Base-by-base conservation (phyloP, 1,140 invertebrate genomes). In the Dendrolimus punctatus region DNA sequence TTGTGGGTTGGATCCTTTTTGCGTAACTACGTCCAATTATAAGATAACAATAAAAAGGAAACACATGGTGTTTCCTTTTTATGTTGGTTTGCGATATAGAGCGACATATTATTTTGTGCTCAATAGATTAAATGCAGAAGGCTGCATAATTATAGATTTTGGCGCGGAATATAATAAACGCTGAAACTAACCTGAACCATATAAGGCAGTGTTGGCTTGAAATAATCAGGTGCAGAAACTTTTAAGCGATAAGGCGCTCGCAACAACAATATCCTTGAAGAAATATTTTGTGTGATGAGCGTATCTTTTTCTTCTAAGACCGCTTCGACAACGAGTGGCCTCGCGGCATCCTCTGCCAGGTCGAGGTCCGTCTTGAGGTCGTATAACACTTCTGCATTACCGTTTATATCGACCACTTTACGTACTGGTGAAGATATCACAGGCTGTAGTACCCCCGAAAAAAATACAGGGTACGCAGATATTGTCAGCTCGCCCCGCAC, bases 171-270 rank as follows among this genome's bases (percentile, higher is more conserved):
- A 23, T 23, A 23, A 23, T 23, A 23, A 23, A 23, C 23, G 23
- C 3, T 23, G 3, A 23, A 23, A 89, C 89, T 89, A 87, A 96
- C 93, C 79, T 93, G 93, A 51, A 94, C 92, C 44, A 89, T 92
- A 71, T 96, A 97, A 53, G 92, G 92, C 45, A 98, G 88, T 6
- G 93, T 94, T 4, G 96, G 95, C 74, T 97, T 97, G 80, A 96
- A 99, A 62, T 92, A 93, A 52, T 94, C 91, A 4, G 96, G 90
- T 2, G 94, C 94, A 64, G 95, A 92, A 46, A 95, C 90, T 46
- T 96, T 89, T 76, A 99, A 89, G 66, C 92, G 93, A 66, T 97
- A 96, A 39, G 93, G 92, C 62, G 95, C 92, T 56, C 92, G 91
- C 72, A 98, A 92, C 2, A 98, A 78, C 9, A 91, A 91, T 52